Conservation (phyloP, 2,797 vertebrate genomes). For the Octomys mimax region DNA sequence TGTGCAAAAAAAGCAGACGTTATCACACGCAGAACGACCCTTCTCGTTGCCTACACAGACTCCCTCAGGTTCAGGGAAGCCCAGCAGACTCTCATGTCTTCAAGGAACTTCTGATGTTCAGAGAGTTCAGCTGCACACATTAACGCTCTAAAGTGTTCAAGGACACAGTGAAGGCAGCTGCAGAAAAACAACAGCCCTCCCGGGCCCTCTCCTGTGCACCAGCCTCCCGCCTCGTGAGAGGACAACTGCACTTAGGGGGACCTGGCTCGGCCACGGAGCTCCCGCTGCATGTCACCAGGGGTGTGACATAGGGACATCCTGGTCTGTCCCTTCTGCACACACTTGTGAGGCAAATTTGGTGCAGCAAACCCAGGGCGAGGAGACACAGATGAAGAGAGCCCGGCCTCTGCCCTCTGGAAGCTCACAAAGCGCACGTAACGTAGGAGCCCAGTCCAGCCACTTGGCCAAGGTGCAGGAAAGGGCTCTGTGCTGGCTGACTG, state of each 20-base stretch:
- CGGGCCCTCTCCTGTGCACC: constrained; percentile 4
- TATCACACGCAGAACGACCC: constrained; percentile 21
- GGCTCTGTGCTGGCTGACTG: not conserved
- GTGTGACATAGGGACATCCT: not conserved
- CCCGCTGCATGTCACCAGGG: not conserved
- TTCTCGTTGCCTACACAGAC: constrained; percentile 52
- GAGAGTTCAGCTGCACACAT: constrained; percentile 41
- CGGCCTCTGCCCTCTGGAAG: not conserved
- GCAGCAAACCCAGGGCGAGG: not conserved
- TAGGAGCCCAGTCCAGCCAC: not conserved
- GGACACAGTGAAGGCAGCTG: not conserved
- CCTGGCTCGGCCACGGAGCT: constrained; percentile 8
- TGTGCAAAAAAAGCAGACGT: not conserved
- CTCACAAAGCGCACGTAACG: not conserved
- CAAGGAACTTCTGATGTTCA: constrained; percentile 57
- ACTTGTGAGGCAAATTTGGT: constrained; percentile 18
- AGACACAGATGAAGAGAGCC: not conserved
- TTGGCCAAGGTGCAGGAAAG: not conserved
- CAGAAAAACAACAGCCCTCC: not conserved
- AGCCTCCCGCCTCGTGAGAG: not conserved
- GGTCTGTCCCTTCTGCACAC: not conserved
- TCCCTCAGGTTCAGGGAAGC: constrained; percentile 48
- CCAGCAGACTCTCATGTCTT: constrained; percentile 10
- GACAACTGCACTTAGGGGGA: not conserved
- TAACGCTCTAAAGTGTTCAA: constrained; percentile 50